A percentile compares a stretch with the other conserved stretches of the same genome.
Conservation (phyloP, 1,140 invertebrate species). For the Aporrectodea caliginosa region DNA sequence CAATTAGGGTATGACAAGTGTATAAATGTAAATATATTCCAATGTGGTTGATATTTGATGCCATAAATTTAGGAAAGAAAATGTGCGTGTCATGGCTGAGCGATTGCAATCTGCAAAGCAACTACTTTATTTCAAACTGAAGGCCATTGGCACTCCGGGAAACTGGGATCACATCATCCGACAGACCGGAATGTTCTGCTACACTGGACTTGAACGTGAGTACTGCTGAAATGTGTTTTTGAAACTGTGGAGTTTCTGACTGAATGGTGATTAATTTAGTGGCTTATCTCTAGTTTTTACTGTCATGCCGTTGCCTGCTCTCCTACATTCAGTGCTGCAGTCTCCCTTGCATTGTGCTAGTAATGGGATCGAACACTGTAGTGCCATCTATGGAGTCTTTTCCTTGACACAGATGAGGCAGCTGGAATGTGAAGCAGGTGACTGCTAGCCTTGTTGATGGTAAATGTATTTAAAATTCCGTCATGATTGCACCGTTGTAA, state of each 20-base stretch:
- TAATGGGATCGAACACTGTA: background rate
- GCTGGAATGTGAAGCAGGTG: too few species aligned
- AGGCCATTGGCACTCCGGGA: constrained; percentile 76
- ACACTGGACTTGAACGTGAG: constrained; percentile 80
- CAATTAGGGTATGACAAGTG: too few species aligned
- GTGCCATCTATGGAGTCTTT: background rate
- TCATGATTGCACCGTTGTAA: too few species aligned
- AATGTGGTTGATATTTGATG: too few species aligned
- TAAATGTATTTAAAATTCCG: too few species aligned
- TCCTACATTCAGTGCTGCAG: background rate
- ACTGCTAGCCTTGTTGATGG: too few species aligned
- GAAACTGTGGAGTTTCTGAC: too few species aligned
- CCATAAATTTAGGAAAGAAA: constrained; percentile 74
- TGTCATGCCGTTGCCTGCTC: background rate
- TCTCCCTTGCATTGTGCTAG: background rate
- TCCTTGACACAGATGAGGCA: background rate
- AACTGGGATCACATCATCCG: constrained; percentile 90
- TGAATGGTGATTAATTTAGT: too few species aligned
- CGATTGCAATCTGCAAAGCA: constrained; percentile 84
- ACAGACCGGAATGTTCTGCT: constrained; percentile 98
- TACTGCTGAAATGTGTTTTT: too few species aligned
- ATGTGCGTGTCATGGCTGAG: constrained; percentile 80
- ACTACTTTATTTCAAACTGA: constrained; percentile 71
- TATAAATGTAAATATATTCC: too few species aligned
- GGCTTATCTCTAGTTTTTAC: too few species aligned